Percentiles rank a stretch among this genome's conserved stretches.
Conservation (phyloP, 2,888 invertebrate genomes). For the Eupelmus urozonus region DNA sequence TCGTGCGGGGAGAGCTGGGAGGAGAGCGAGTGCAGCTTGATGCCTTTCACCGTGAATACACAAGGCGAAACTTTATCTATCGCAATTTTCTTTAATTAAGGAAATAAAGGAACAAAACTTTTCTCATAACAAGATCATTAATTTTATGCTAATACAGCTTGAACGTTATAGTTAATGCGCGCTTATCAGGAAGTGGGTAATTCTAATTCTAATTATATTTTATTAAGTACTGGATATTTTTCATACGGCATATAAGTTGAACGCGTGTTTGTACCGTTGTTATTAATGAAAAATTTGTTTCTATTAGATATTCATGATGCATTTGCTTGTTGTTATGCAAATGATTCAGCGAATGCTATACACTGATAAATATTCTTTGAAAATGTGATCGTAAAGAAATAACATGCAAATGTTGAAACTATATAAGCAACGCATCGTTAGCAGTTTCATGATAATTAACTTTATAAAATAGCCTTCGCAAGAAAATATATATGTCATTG, state of each 20-base stretch:
- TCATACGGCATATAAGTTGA: background rate
- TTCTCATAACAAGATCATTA: conserved; percentile 45
- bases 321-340: too few species aligned
- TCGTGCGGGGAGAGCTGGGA: background rate
- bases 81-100: conserved; percentile 47
- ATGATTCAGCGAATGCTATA: too few species aligned
- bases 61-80: conserved; percentile 23
- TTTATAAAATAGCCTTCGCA: too few species aligned
- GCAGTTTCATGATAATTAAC: too few species aligned
- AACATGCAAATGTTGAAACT: too few species aligned
- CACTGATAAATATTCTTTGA: too few species aligned
- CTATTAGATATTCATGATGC: too few species aligned
- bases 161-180: conserved; percentile 41
- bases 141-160: conserved; percentile 52
- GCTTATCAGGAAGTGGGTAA: conserved; percentile 32
- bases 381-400: too few species aligned
- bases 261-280: too few species aligned
- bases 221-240: conserved; percentile 8
- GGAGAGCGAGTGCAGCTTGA: background rate
- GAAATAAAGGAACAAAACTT: conserved; percentile 38
- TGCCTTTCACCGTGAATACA: conserved; percentile 21
- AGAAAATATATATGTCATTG: too few species aligned
- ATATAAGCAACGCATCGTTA: too few species aligned
- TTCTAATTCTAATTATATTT: conserved; percentile 27
- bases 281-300: too few species aligned